phyloP scores from a whole-genome alignment of 53 echinoderm and acorn worm species.

The Temnopleurus reevesii region DNA sequence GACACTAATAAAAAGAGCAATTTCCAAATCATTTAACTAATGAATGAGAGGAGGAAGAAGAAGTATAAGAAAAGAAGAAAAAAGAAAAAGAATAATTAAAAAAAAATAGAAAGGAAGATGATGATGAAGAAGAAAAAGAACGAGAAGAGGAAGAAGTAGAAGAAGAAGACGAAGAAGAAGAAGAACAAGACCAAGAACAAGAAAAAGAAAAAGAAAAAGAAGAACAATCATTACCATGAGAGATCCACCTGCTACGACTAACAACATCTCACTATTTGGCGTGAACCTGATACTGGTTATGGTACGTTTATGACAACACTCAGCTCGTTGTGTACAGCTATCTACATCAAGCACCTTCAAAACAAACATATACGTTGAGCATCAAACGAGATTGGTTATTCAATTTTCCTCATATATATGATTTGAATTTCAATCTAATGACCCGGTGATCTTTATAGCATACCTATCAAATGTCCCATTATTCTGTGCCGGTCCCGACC shows the following conservation, averaged over 20 bases:
- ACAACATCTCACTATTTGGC: background rate
- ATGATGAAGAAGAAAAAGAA: background rate
- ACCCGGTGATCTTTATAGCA: no score
- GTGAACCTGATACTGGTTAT: background rate
- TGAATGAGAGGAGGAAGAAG: background rate
- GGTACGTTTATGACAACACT: background rate
- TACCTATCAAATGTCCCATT: no score
- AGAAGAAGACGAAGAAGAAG: background rate
- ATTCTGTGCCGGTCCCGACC: no score
- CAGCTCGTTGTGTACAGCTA: background rate
- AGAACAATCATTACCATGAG: background rate
- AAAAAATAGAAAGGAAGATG: background rate
- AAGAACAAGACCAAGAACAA: background rate
- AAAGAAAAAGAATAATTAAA: no score
- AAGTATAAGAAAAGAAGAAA: no score
- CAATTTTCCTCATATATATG: no score
- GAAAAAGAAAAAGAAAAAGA: background rate
- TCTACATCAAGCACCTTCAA: conserved; percentile 26
- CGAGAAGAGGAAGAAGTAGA: background rate
- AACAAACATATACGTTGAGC: no score
- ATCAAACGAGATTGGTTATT: no score
- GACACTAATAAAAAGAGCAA: background rate
- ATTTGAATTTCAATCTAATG: no score
- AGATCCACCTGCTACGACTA: background rate
- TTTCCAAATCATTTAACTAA: background rate